Percentiles rank a stretch among this genome's conserved stretches.
Conservation (phyloP, 2,113 vertebrate genomes). For the Trichechus manatus region DNA sequence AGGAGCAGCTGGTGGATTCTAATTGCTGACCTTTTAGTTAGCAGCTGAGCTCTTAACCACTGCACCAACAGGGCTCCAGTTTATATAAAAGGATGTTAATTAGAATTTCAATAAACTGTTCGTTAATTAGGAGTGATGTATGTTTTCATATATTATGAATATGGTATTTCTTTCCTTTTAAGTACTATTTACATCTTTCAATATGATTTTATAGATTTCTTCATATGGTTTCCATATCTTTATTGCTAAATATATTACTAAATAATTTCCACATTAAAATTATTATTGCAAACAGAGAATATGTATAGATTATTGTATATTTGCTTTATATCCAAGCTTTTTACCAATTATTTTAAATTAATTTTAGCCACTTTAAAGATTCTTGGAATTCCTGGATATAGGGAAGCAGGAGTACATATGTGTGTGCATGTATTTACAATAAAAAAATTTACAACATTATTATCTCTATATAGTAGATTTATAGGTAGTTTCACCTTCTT, state of each 20-base stretch:
- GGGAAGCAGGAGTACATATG: neutral
- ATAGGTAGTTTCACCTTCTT: neutral
- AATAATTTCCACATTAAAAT: slow-evolving; percentile 29
- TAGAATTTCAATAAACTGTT: slow-evolving; percentile 11
- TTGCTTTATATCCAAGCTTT: neutral
- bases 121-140: neutral
- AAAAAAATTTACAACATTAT: neutral
- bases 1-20: too few species aligned
- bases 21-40: too few species aligned
- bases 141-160: slow-evolving; percentile 10
- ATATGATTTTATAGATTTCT: neutral
- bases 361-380: neutral
- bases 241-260: slow-evolving; percentile 17
- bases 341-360: slow-evolving; percentile 3
- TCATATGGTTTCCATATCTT: neutral
- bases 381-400: slow-evolving; percentile 19
- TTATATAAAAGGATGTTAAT: neutral
- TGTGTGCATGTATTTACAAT: neutral
- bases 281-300: neutral
- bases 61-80: too few species aligned
- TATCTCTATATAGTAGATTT: neutral
- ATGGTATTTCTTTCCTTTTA: neutral
- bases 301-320: neutral
- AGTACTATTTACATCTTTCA: slow-evolving; percentile 3
- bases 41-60: too few species aligned